Evolutionary conservation across 2,888 invertebrate species (phyloP).

Genomic region (Drosophila ustulata): DNA sequence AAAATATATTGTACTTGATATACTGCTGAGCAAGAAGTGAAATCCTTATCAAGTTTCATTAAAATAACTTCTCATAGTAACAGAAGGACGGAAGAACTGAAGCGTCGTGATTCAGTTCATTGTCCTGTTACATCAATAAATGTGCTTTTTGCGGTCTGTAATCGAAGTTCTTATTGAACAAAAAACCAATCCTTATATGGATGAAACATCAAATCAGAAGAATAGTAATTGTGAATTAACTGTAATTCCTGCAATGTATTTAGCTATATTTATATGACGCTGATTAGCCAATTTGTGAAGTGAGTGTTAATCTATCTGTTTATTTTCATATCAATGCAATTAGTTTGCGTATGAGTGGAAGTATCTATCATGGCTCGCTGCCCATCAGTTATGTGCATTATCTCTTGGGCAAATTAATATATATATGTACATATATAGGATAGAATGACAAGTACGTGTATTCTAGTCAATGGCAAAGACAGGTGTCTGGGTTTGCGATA

Average conservation of each 20-base stretch:
- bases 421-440: not conserved
- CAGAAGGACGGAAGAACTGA: too few species aligned
- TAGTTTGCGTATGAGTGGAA: conserved; percentile 9
- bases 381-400: conserved; percentile 20
- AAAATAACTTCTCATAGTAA: too few species aligned
- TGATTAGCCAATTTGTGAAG: conserved; percentile 7
- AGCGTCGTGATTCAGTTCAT: not conserved
- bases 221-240: not conserved
- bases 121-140: not conserved
- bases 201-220: not conserved
- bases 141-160: not conserved
- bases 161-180: not conserved
- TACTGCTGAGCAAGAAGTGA: too few species aligned
- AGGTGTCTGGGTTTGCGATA: conserved; percentile 33
- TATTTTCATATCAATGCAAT: conserved; percentile 17
- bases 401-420: conserved; percentile 11
- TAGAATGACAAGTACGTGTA: conserved; percentile 10
- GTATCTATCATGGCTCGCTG: conserved; percentile 4
- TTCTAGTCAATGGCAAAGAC: conserved; percentile 15
- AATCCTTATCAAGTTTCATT: too few species aligned
- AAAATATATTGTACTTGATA: too few species aligned
- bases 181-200: not conserved
- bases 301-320: conserved; percentile 2
- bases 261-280: conserved; percentile 3
- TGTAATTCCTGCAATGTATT: not conserved